Base-by-base conservation (phyloP, 2,888 invertebrate genomes). In the Agonopterix alstromeriana region DNA sequence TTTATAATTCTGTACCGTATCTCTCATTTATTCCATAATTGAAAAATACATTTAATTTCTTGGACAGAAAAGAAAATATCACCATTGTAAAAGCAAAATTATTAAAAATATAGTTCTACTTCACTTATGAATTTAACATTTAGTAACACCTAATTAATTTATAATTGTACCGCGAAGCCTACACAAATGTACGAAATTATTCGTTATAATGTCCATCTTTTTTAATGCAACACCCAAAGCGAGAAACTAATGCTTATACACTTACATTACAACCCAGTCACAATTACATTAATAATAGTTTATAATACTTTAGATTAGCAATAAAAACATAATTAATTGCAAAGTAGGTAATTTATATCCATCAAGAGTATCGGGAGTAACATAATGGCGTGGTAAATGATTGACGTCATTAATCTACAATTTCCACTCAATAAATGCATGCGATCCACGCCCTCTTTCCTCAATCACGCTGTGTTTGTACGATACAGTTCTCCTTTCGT, bases 371-470 rank as follows among this genome's bases (percentile, higher is more conserved):
- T 57, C 61, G 60, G 56, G 58, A 61, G 58, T 57, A 53, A 60
- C 61, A 59, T 69, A 65, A 72, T 68, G 61, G 61, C 55, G 58
- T 59, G 58, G 56, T 67, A 66, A 72, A 65, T 72, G 65, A 76
- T 74, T 67, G 59, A 60, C 53, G 55, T 67, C 65, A 75, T 75
- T 70, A 73, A 76, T 73, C 66, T 69, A 68, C 68, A 73, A 76
- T 71, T 74, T 71, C 63, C 63, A 69, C 67, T 72, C 65, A 65
- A 66, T 71, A 67, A 67, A 63, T 63, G 66, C 63, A 63, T 55
- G 61, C 60, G 53, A 56, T 60, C 50, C 52, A 55, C 62, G 60
- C 63, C 67, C 57, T 58, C 56, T 56, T 53, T 49, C 57, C 56
- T 55, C 56, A 54, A 53, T 53, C 49, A 48, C 51, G 14, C 36